Evolutionary conservation across 2,888 invertebrate genomes (phyloP), one percentile per base, ranked within the genome.

Genomic region (Rhingia rostrata): DNA sequence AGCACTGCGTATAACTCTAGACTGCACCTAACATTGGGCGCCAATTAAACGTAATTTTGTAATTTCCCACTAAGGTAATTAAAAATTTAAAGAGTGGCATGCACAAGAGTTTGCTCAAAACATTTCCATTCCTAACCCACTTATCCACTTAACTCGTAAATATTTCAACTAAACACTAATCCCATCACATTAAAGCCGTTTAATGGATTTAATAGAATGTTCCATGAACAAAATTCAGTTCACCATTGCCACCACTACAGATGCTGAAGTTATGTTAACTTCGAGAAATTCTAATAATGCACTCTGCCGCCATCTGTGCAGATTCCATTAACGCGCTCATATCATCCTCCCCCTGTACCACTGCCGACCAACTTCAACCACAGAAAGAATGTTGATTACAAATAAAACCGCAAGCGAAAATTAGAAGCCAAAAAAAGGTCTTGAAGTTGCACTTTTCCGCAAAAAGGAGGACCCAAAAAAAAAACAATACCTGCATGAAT

Each of bases 341-440:
- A 49, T 41, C 22, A 2, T 2, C 22, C 2, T 22, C 22, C 22
- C 22, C 2, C 22, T 2, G 2, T 22, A 2, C 9, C 7, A 43
- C 12, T 22, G 6, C 49, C 10, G 33, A 45, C 39, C 54, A 43
- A 39, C 47, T 32, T 51, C 14, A 70, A 69, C 83, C 67, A 30
- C 79, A 66, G 47, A 64, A 61, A 63, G 66, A 66, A 84, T 70
- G 74, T 70, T 75, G 70, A 84, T 79, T 66, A 53, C 74, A 56
- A 69, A 51, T 64, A 69, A 79, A 64, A 74, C 79, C 69, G 47
- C 74, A 72, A 66, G 69, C 63, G 63, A 79, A 79, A 79, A 79
- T 69, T 79, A 79, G 63, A 84, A 69, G 49, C 63, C 54, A 43
- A 74, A 79, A n/a, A 77, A 70, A 32, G 35, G 49, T 58, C 49